These are phyloP conservation scores for Tamandua tetradactyla DNA, from an alignment of 2,797 vertebrate species.

Conservation along the genomic window DNA sequence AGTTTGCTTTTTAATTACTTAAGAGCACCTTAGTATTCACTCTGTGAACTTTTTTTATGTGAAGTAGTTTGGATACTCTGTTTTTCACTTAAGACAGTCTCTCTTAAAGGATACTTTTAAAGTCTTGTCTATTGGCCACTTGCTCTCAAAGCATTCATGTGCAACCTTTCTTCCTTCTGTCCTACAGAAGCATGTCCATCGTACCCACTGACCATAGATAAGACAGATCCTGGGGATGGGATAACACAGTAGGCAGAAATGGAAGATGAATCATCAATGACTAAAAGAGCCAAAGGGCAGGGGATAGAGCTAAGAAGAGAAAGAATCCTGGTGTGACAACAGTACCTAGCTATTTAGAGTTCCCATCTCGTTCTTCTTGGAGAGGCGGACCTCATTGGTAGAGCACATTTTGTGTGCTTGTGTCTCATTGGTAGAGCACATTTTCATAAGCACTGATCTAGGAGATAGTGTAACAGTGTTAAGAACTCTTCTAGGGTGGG, in stretches of 20 bases:
- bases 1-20: background rate
- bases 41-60: background rate
- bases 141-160: fast-evolving
- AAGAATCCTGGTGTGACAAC: fast-evolving
- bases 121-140: fast-evolving
- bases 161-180: background rate
- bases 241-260: background rate
- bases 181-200: no score
- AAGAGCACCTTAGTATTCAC: background rate
- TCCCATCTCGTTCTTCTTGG: background rate
- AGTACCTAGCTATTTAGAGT: fast-evolving
- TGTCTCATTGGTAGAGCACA: background rate
- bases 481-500: no score
- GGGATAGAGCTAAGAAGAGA: background rate
- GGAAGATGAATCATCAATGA: background rate
- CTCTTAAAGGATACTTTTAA: background rate
- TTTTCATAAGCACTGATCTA: background rate
- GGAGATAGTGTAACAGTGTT: no score
- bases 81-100: background rate
- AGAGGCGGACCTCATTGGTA: background rate
- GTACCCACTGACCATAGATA: background rate
- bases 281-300: no score
- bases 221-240: no score
- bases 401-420: no score
- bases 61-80: background rate